phyloP scores from a whole-genome alignment of 2,888 invertebrate genomes.

The Drosophila rellima region DNA sequence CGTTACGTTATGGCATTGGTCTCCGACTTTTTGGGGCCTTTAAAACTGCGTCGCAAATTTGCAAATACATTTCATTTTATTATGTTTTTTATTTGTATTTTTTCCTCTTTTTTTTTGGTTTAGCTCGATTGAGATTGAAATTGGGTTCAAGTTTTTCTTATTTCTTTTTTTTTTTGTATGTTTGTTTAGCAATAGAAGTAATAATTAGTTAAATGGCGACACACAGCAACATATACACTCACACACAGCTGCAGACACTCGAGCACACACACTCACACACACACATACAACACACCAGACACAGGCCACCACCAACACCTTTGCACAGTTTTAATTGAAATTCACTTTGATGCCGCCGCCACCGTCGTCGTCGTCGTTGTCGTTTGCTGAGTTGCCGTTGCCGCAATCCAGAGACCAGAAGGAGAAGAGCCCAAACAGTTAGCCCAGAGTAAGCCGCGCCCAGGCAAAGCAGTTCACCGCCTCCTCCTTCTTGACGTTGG shows the following conservation, averaged over 20 bases:
- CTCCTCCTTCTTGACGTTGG: slow-evolving; percentile 79
- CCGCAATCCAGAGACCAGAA: slow-evolving; percentile 35
- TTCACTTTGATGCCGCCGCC: slow-evolving; percentile 64
- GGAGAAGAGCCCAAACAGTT: slow-evolving; percentile 39
- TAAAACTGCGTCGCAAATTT: slow-evolving; percentile 73
- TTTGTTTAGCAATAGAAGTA: slow-evolving; percentile 69
- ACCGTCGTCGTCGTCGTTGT: slow-evolving; percentile 41
- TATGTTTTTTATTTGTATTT: slow-evolving; percentile 34
- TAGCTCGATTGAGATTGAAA: slow-evolving; percentile 49
- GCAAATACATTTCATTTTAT: slow-evolving; percentile 38
- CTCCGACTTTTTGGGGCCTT: slow-evolving; percentile 47
- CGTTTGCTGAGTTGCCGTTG: slow-evolving; percentile 8
- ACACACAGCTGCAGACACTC: slow-evolving; percentile 17
- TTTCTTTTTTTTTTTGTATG: slow-evolving; percentile 36
- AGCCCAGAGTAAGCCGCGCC: slow-evolving; percentile 52
- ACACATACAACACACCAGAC: slow-evolving; percentile 29
- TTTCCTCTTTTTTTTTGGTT: slow-evolving; percentile 35
- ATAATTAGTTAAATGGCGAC: slow-evolving; percentile 64
- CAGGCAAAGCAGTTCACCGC: slow-evolving; percentile 69
- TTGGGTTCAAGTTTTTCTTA: slow-evolving; percentile 48
- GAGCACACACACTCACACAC: slow-evolving; percentile 27
- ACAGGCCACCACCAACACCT: slow-evolving; percentile 58
- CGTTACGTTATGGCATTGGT: slow-evolving; percentile 38
- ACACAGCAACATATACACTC: slow-evolving; percentile 34
- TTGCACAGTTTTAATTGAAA: slow-evolving; percentile 66